phyloP scores from a whole-genome alignment of 1,140 invertebrate species.

The Plodia interpunctella region DNA sequence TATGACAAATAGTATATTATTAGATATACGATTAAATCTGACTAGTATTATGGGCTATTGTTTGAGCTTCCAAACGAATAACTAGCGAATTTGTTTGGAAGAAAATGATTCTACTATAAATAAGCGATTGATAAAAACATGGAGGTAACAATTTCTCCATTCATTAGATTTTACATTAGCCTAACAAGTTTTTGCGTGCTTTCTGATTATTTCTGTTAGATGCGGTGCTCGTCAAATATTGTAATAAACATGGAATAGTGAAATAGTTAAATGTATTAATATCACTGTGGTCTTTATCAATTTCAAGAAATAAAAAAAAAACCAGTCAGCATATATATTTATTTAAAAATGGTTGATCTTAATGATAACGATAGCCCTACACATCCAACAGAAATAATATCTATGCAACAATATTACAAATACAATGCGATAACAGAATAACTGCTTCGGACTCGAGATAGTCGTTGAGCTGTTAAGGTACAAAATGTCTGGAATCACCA shows the following conservation, averaged over 20 bases:
- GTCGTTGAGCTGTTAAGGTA: slow-evolving; percentile 43
- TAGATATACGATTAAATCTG: slow-evolving; percentile 18
- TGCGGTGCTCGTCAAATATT: not conserved
- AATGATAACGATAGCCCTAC: not conserved
- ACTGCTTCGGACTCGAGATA: slow-evolving; percentile 20
- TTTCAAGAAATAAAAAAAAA: too few species aligned
- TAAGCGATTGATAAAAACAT: not conserved
- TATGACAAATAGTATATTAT: slow-evolving; percentile 10
- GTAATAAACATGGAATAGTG: not conserved
- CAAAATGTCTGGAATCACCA: slow-evolving; percentile 44
- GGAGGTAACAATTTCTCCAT: not conserved
- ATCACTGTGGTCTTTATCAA: too few species aligned
- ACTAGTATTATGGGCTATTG: slow-evolving; percentile 19
- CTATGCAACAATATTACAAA: slow-evolving; percentile 1
- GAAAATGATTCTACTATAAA: not conserved
- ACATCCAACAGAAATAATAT: not conserved
- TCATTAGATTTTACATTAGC: not conserved
- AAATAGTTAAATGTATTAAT: too few species aligned
- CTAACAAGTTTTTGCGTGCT: not conserved
- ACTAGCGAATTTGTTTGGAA: not conserved
- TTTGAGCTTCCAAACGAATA: slow-evolving; percentile 16
- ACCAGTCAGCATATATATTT: not conserved
- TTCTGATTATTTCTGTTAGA: not conserved
- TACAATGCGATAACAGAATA: not conserved
- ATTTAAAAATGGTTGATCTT: not conserved